Evolutionary conservation across 2,113 vertebrate species (phyloP), one percentile per base, ranked within the genome.

Genomic region (Tichodroma muraria): DNA sequence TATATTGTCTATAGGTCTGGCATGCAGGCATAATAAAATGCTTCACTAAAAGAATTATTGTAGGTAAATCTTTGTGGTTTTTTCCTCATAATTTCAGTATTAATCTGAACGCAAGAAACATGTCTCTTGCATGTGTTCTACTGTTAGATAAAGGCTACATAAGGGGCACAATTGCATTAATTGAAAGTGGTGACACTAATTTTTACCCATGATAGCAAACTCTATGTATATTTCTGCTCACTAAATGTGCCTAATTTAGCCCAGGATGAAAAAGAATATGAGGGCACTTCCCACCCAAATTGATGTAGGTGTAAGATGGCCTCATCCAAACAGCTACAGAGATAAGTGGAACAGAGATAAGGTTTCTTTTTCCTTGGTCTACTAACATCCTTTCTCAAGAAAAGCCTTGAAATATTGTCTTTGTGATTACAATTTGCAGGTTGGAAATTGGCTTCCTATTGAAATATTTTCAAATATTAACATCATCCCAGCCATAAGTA

Each of bases 401-500:
- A 93, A 65, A 64, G 19, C 78, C 49, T 45, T 89, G 96, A 97
- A 97, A 97, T 95, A 97, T 94, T 90, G 84, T 94, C 89, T 97
- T 94, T 95, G 76, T 85, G 91, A 92, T 96, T 85, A 96, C 71
- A 77, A 93, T 93, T 95, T 96, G 56, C 95, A 95, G 86, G 63
- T 93, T 88, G 93, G 73, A 86, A 83, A 83, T 86, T 19, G 28
- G 76, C 93, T 93, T 92, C 49, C 90, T 80, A 87, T 49, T 84
- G 93, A 96, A 97, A 95, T 95, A 96, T 95, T 97, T 97, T 89
- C 93, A 95, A 96, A 80, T 95, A 94, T 94, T 96, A 96, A 72
- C 92, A 96, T 95, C 92, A 88, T 88, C 65, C 40, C 8, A 25
- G 87, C 70, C 86, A 85, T 94, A 96, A 97, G 94, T 96, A 96